Base-by-base conservation (phyloP, 2,113 vertebrate genomes). In the Atlantisia rogersi region DNA sequence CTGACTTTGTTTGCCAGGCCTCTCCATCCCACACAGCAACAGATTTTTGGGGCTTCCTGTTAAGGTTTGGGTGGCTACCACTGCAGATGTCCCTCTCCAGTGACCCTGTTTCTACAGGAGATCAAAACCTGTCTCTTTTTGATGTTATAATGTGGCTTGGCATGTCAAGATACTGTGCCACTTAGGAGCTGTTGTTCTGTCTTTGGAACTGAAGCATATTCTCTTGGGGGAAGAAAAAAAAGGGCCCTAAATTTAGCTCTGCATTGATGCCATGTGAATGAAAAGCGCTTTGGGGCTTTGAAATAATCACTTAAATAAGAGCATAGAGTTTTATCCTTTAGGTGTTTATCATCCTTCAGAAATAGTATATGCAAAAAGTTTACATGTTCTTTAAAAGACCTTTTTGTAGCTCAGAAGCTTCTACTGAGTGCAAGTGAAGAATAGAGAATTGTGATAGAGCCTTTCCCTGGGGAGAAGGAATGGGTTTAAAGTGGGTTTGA, bases 91-190 rank as follows among this genome's bases (percentile, higher is more conserved):
- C 50, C 35, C 28, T 83, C 48, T 87, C 9, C 12, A 89, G 40
- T 88, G 94, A 89, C 91, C 81, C 26, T 82, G 3, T 82, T 92
- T 79, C 80, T 80, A 44, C 26, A 86, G 63, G 82, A 77, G 55
- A 91, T 91, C 78, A 87, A 89, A 92, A 87, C 71, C 32, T 53
- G 58, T 80, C 70, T 95, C 71, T 79, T 86, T 67, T 71, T 67
- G 62, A 28, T 37, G 50, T 68, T 90, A 1, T 94, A 87, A 94
- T 79, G 75, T 88, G 90, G 78, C 53, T 95, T 97, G 96, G 59
- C 90, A 91, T 50, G 78, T 87, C 70, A 31, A 65, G 48, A 69
- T 80, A 73, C 11, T 71, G 56, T 85, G 87, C 55, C 74, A 18
- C 7, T 73, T 46, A n/a, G 55, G 84, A 91, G 78, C 70, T 9